A percentile compares a stretch with the other conserved stretches of the same genome.
Evolutionary conservation across 2,797 vertebrate genomes (phyloP).

Genomic region (Oceanodroma leucorhoa): DNA sequence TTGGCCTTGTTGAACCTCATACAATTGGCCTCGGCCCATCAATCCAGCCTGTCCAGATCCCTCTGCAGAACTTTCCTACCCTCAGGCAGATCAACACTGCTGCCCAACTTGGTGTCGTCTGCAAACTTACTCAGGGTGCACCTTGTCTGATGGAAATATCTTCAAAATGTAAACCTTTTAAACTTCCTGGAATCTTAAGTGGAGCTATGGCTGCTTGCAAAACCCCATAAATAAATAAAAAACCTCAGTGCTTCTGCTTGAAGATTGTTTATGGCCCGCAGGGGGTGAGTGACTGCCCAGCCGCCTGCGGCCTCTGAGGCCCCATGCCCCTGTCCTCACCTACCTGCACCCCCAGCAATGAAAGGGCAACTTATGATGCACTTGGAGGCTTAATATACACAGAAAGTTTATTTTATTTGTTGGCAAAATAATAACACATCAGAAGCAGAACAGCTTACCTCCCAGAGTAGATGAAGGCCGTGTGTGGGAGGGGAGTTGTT

Average conservation of each 20-base stretch:
- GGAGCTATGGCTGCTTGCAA: background rate
- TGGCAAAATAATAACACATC: background rate
- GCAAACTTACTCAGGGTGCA: background rate
- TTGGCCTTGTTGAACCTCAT: background rate
- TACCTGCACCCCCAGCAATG: background rate
- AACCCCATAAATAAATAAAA: background rate
- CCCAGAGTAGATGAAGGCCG: fast-evolving
- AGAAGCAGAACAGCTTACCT: background rate
- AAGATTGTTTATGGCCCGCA: background rate
- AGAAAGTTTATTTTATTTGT: background rate
- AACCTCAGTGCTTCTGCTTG: background rate
- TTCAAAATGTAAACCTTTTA: background rate
- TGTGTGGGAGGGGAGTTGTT: background rate
- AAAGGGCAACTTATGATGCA: background rate
- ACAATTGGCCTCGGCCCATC: background rate
- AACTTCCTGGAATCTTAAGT: background rate
- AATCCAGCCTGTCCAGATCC: background rate
- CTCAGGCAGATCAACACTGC: background rate
- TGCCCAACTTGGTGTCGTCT: background rate
- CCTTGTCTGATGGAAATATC: background rate
- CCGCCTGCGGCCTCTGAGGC: fast-evolving
- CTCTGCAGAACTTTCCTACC: background rate
- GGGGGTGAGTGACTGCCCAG: background rate
- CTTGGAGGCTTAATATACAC: background rate
- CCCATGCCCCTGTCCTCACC: fast-evolving